Evolutionary conservation across 2,797 vertebrate species (phyloP), one percentile per base, ranked within the genome.

Genomic region (Chanos chanos): DNA sequence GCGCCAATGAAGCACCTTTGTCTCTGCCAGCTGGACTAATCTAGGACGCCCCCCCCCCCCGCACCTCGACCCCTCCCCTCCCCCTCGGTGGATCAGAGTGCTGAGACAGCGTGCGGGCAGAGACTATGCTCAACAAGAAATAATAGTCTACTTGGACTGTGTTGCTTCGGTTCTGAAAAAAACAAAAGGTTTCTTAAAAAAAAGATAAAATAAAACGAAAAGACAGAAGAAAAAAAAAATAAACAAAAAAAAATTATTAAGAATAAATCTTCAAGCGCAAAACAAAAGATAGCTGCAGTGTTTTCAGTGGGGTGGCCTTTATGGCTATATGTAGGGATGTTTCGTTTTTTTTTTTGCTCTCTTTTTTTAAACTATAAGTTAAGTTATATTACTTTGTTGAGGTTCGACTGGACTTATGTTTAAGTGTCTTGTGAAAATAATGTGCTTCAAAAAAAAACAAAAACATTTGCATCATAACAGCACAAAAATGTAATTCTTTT

Each of bases 301-400:
- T 47, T 18, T 30, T 52, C 31, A 56, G 30, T n/a, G 39, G 56
- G 64, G 40, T 52, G 39, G 48, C 60, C 7, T 62, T 61, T 47
- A 34, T 13, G 34, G 40, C 24, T 24, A 40, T 34, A 24, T 19
- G 28, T 10, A 49, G 40, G 21, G 15, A 12, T 30, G 61, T 47
- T 41, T 54, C 37, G 24, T 13, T 13, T 52, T 58, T 34, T 47
- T 10, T 68, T 55, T 31, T 30, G 36, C 36, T 34, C 13, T 50
- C 21, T 58, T 18, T 51, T 9, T 55, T 57, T 41, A 13, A 21
- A 51, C 41, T 44, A 9, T 22, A 40, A 64, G 76, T 64, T 61
- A 64, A 80, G 70, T 76, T 85, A 79, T 83, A 78, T 76, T 73
- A 64, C 66, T 61, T 73, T 59, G 64, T 52, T 22, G 18, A 12